These are phyloP conservation scores for Macaria liturata DNA, from an alignment of 2,888 invertebrate genomes.

Conservation along the genomic window DNA sequence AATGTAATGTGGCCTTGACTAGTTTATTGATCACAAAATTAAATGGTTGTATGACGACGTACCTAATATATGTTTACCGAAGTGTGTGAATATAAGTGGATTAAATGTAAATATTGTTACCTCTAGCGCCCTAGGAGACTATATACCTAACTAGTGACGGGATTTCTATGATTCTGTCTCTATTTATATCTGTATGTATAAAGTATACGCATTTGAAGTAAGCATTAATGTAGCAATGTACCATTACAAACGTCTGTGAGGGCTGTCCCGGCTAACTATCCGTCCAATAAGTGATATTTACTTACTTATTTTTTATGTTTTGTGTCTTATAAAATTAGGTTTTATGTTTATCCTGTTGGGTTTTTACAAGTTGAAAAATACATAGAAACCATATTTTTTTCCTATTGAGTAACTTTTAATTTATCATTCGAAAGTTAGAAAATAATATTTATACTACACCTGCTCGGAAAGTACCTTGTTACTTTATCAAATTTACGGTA, in stretches of 20 bases:
- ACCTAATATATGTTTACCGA: constrained; percentile 5
- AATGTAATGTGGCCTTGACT: constrained; percentile 14
- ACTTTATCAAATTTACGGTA: too few species aligned
- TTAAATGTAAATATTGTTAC: constrained; percentile 51
- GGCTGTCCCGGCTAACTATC: constrained; percentile 1
- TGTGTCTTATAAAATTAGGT: too few species aligned
- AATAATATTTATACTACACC: too few species aligned
- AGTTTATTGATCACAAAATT: constrained; percentile 34
- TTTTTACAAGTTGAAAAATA: too few species aligned
- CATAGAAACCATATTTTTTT: too few species aligned
- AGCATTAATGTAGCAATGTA: not conserved
- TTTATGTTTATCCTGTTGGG: too few species aligned
- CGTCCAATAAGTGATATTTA: constrained; percentile 16
- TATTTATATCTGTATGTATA: not conserved
- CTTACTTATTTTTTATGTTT: too few species aligned
- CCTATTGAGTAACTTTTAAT: too few species aligned
- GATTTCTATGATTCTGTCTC: constrained; percentile 13
- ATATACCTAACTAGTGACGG: constrained; percentile 18
- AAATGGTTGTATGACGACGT: constrained; percentile 30
- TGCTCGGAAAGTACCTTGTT: too few species aligned
- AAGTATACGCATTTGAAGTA: not conserved
- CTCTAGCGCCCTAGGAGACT: constrained; percentile 50
- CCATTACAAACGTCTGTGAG: not conserved
- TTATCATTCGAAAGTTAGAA: too few species aligned
- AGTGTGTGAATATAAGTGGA: constrained; percentile 17